phyloP scores from a whole-genome alignment of 2,113 vertebrate species.

The Actenoides lindsayi region DNA sequence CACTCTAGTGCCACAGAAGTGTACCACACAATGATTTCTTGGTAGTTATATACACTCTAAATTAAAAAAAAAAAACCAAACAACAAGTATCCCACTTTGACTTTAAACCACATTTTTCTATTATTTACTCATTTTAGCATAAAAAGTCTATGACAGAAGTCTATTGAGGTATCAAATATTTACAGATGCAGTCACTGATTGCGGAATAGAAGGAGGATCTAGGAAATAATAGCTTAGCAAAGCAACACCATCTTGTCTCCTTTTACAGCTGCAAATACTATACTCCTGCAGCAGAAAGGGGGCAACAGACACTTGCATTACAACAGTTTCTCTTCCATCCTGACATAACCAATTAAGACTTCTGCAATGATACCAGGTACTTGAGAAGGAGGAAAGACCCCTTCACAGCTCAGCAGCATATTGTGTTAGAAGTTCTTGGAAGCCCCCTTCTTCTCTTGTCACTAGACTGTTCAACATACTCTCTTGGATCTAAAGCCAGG shows the following conservation, averaged over 20 bases:
- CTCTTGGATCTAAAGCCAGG: not conserved
- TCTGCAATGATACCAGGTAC: not conserved
- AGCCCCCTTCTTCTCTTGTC: not conserved
- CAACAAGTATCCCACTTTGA: not conserved
- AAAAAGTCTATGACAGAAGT: not conserved
- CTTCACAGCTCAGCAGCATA: not conserved
- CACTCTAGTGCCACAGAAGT: not conserved
- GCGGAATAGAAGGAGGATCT: not conserved
- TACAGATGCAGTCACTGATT: not conserved
- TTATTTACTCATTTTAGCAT: not conserved
- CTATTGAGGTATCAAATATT: not conserved
- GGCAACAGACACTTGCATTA: not conserved
- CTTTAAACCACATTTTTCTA: not conserved
- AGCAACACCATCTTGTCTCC: not conserved
- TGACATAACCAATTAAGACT: not conserved
- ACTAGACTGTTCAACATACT: not conserved
- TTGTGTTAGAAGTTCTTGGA: not conserved
- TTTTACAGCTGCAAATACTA: not conserved
- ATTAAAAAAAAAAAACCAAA: not conserved
- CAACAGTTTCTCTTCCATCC: not conserved
- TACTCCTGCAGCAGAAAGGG: conserved; percentile 11
- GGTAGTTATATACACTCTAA: not conserved
- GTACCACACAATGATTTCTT: not conserved
- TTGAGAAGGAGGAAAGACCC: not conserved
- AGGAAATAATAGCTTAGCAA: not conserved